Evolutionary conservation across 64 coral and sea anemone species (phyloP).

Genomic region (Astreopora myriophthalma): DNA sequence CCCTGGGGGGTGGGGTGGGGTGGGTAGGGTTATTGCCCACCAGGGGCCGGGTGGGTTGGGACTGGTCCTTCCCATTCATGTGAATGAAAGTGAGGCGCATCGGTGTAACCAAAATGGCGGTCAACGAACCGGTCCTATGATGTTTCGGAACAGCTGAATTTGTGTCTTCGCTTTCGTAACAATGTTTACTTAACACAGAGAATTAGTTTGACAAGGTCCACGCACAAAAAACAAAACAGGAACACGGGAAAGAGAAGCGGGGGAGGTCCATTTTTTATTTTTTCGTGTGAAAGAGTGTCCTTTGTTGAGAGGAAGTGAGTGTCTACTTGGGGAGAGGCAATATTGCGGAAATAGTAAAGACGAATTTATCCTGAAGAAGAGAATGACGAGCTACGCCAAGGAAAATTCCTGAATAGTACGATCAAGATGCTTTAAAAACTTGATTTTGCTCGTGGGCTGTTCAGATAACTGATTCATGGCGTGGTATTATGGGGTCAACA

Average conservation of each 20-base stretch:
- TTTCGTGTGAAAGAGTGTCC: background rate
- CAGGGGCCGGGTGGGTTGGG: too few species aligned
- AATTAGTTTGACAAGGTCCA: background rate
- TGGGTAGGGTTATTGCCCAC: too few species aligned
- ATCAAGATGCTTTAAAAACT: background rate
- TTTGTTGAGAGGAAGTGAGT: background rate
- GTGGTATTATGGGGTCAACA: slow-evolving; percentile 41
- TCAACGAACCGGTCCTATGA: background rate
- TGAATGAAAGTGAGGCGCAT: background rate
- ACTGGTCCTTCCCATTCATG: too few species aligned
- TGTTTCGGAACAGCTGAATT: background rate
- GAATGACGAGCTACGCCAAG: background rate
- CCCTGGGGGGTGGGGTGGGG: too few species aligned
- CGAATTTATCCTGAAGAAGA: background rate
- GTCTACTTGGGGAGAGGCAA: background rate
- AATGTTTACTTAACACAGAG: background rate
- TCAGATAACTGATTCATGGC: background rate
- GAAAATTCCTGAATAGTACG: background rate
- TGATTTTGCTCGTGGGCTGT: background rate
- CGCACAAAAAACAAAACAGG: background rate
- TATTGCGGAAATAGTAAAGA: background rate
- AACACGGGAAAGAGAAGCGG: background rate
- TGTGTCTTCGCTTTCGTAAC: background rate
- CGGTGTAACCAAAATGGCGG: slow-evolving; percentile 11
- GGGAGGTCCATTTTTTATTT: background rate